These are phyloP conservation scores for Malurus leucopterus DNA, from an alignment of 2,797 vertebrate genomes.

Conservation along the genomic window DNA sequence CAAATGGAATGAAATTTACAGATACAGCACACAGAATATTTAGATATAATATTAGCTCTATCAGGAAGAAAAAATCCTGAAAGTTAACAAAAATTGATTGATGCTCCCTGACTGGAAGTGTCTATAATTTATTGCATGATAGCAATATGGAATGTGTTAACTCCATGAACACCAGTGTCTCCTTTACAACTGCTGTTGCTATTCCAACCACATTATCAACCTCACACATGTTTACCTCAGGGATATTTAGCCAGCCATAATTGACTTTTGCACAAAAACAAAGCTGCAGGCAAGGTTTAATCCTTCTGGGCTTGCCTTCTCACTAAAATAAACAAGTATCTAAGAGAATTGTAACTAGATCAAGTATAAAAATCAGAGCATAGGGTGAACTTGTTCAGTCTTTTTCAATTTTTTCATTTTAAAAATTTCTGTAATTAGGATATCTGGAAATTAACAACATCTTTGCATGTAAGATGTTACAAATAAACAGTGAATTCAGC, in stretches of 20 bases:
- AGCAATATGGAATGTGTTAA: constrained; percentile 37
- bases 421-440: not conserved
- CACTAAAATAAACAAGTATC: constrained; percentile 71
- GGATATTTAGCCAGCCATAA: constrained; percentile 81
- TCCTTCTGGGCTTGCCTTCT: constrained; percentile 67
- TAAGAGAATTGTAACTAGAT: constrained; percentile 54
- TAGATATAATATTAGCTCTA: constrained; percentile 34
- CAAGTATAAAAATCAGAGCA: constrained; percentile 17
- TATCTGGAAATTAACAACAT: not conserved
- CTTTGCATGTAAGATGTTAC: not conserved
- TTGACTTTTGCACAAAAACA: constrained; percentile 79
- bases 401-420: constrained; percentile 9
- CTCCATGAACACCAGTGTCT: constrained; percentile 20
- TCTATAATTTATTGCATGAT: constrained; percentile 22
- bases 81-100: constrained; percentile 51
- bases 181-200: constrained; percentile 66
- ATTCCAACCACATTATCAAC: constrained; percentile 82
- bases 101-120: constrained; percentile 26
- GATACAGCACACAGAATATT: constrained; percentile 12
- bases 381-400: not conserved
- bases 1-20: constrained; percentile 19
- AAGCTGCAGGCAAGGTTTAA: constrained; percentile 75
- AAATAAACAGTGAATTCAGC: not conserved
- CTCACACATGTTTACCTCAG: constrained; percentile 81
- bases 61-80: constrained; percentile 20